phyloP scores from a whole-genome alignment of 2,113 vertebrate species.

The Pelmatolapia mariae region DNA sequence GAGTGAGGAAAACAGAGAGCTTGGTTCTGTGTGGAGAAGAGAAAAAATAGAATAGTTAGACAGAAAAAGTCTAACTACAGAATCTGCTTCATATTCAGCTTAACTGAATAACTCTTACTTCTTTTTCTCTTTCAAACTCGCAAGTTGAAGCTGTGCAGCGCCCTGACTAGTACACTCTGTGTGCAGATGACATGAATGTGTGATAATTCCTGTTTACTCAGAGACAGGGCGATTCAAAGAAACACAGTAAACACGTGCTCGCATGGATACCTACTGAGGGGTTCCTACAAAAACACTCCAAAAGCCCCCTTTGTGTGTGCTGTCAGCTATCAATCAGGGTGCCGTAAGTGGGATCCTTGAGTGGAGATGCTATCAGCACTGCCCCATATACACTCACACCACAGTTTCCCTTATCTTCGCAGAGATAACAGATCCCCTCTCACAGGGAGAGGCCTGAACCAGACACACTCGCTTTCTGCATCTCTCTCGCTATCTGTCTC shows the following conservation, averaged over 20 bases:
- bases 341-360: constrained; percentile 74
- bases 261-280: constrained; percentile 39
- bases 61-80: background rate
- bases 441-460: constrained; percentile 49
- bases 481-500: constrained; percentile 6
- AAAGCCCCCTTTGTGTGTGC: constrained; percentile 30
- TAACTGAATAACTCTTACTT: too few species aligned
- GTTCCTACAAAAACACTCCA: constrained; percentile 39
- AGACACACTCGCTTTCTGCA: constrained; percentile 30
- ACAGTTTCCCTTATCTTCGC: constrained; percentile 69
- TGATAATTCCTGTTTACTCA: constrained; percentile 33
- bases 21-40: background rate
- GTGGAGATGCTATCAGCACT: constrained; percentile 71
- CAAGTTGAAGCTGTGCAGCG: background rate
- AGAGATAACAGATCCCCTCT: constrained; percentile 62
- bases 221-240: constrained; percentile 12
- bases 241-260: constrained; percentile 52
- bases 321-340: constrained; percentile 71
- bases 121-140: background rate
- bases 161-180: background rate
- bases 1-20: background rate
- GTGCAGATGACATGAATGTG: constrained; percentile 6
- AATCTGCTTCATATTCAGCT: background rate
- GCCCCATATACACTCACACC: constrained; percentile 73
- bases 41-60: background rate